Base-by-base conservation (phyloP, 2,113 vertebrate species). In the Ptychochromis oligacanthus region DNA sequence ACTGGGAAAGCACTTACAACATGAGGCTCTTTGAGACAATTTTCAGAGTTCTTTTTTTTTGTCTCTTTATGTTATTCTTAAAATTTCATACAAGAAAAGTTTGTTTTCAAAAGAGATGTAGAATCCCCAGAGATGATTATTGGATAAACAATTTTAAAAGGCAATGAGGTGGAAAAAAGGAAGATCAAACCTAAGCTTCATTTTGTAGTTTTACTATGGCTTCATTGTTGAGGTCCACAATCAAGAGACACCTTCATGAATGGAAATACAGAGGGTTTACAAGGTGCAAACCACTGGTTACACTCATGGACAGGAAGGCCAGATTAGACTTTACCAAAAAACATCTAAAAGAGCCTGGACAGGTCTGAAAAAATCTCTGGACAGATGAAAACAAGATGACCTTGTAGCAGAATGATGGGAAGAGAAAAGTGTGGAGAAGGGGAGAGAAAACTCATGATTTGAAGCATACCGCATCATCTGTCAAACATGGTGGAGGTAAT, bases 321-420 rank as follows among this genome's bases (percentile, higher is more conserved):
- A n/a, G n/a, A n/a, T n/a, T n/a, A n/a, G n/a, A n/a, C n/a, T n/a
- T n/a, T n/a, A n/a, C n/a, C n/a, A n/a, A 1, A 40, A 64, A 40
- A 64, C 38, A 64, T 64, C 0, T 0, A 22, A 6, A 22, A 38
- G 0, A 38, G 20, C 60, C 0, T 0, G n/a, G 1, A 64, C 20
- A 3, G 6, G 0, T 7, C 34, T 64, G 34, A 64, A 64, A 38
- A 20, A 62, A n/a, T n/a, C n/a, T n/a, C n/a, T n/a, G n/a, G n/a
- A n/a, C n/a, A n/a, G n/a, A n/a, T n/a, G n/a, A n/a, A n/a, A n/a
- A n/a, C n/a, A n/a, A n/a, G n/a, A n/a, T n/a, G n/a, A n/a, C n/a
- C n/a, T n/a, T n/a, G n/a, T n/a, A n/a, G n/a, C n/a, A n/a, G n/a
- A n/a, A n/a, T n/a, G n/a, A n/a, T n/a, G n/a, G n/a, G n/a, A n/a